Evolutionary conservation across 37 sponge, comb jelly and placozoan species (phyloP).

Genomic region (Axinella damicornis): DNA sequence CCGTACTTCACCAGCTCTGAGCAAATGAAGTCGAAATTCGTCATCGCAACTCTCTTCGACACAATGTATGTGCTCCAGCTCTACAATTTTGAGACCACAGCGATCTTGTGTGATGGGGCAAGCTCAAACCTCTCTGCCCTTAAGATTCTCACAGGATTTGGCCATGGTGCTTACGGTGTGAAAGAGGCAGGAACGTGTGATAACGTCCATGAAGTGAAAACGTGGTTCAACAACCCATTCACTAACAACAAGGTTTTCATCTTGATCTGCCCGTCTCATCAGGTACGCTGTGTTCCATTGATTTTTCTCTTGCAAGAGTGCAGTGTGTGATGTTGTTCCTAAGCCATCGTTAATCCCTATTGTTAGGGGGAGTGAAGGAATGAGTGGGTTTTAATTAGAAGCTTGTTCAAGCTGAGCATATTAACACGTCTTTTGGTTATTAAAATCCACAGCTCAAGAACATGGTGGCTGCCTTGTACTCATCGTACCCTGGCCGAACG

Average conservation of each 20-base stretch:
- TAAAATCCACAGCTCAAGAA: slow-evolving; percentile 24
- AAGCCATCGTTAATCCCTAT: too few species aligned
- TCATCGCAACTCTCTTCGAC: neutral
- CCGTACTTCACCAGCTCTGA: slow-evolving; percentile 31
- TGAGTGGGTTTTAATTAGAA: too few species aligned
- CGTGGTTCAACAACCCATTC: neutral
- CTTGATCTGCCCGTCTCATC: too few species aligned
- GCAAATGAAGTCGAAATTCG: slow-evolving; percentile 1
- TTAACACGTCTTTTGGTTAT: too few species aligned
- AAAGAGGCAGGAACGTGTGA: too few species aligned
- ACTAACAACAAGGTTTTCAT: neutral
- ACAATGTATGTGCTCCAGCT: neutral
- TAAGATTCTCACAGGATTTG: neutral
- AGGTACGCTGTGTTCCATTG: too few species aligned
- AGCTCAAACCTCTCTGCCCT: slow-evolving; percentile 1
- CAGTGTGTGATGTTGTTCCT: neutral
- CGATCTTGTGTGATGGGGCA: slow-evolving; percentile 19
- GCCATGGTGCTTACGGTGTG: too few species aligned
- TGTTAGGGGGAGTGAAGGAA: too few species aligned
- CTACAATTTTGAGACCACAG: neutral
- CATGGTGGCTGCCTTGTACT: slow-evolving; percentile 20
- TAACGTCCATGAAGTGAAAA: too few species aligned
- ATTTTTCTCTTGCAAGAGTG: too few species aligned
- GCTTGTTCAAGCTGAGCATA: too few species aligned
- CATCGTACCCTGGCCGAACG: neutral